Evolutionary conservation across 2,888 invertebrate genomes (phyloP), one percentile per base, ranked within the genome.

Genomic region (Abscondita cerata): DNA sequence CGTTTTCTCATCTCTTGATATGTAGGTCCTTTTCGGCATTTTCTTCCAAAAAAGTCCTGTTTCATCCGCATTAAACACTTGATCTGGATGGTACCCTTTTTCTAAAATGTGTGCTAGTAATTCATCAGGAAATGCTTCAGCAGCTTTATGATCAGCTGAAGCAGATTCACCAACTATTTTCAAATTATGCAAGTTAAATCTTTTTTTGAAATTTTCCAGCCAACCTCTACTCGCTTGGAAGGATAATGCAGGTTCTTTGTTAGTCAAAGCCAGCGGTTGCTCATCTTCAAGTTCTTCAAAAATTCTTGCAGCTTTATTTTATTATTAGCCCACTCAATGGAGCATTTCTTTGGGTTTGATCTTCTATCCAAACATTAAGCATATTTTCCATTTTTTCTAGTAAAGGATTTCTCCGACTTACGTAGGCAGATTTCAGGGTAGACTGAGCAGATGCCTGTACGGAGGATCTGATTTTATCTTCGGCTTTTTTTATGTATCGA

Each of bases 281-380:
- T n/a, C n/a, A n/a, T 13, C 12, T 40, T 8, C 6, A 40, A 11
- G 5, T 40, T 9, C 12, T 40, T 40, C 5, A 11, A 40, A 11
- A 40, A 11, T 40, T 6, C 41, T 40, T 11, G 12, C 12, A 13
- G 11, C 69, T 67, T 51, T 67, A 55, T 52, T 61, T 67, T 57
- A 66, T 68, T 40, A 62, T 55, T 58, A 62, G 58, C 51, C 62
- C 57, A 48, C 58, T 60, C 34, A 70, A 56, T 50, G 63, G 65
- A 40, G 67, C 62, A 16, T 55, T 60, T 62, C 64, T 68, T 50
- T 61, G 33, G 36, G 34, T 54, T 54, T 57, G 56, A 20, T 69
- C 67, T 41, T 68, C 62, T 33, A 71, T 66, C 70, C 69, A 70
- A 36, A 68, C 60, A 40, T 50, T 38, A 18, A 34, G 15, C 16